Percentiles rank a stretch among this genome's conserved stretches.
Conservation (phyloP, 2,113 vertebrate species). For the Cyphomyrus discorhynchus region DNA sequence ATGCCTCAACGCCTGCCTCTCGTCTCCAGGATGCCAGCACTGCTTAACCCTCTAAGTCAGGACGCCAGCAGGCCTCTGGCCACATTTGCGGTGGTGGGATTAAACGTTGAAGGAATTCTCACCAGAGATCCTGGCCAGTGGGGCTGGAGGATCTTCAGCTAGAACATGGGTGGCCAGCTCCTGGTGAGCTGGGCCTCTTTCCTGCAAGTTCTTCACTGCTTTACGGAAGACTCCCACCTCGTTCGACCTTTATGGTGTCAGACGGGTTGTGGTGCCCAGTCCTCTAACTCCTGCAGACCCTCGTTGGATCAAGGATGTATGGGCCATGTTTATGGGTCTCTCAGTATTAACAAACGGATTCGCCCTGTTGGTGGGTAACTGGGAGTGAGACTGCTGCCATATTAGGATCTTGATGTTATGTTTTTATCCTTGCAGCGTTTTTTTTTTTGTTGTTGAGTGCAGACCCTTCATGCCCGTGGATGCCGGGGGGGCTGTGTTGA, state of each 20-base stretch:
- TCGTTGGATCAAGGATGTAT: background rate
- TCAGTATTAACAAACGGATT: background rate
- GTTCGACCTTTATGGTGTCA: background rate
- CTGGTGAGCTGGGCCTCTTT: background rate
- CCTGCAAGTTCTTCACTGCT: background rate
- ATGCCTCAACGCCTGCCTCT: conserved; percentile 5
- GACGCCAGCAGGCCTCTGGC: background rate
- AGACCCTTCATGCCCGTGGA: background rate
- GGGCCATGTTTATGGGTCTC: background rate
- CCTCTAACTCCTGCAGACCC: background rate
- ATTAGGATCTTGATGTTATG: background rate
- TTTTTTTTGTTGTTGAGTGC: background rate
- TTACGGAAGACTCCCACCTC: background rate
- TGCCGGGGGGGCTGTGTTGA: background rate
- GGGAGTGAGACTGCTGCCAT: background rate
- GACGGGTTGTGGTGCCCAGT: background rate
- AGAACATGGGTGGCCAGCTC: background rate
- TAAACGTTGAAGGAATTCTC: background rate
- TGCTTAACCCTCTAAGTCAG: background rate
- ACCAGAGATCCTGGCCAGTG: background rate
- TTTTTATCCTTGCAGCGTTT: background rate
- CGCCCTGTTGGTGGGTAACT: background rate
- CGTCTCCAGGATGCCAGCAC: conserved; percentile 10
- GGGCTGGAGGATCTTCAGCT: background rate
- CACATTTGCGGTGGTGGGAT: background rate